Base-by-base conservation (phyloP, 2,113 vertebrate genomes). In the Holacanthus passer region DNA sequence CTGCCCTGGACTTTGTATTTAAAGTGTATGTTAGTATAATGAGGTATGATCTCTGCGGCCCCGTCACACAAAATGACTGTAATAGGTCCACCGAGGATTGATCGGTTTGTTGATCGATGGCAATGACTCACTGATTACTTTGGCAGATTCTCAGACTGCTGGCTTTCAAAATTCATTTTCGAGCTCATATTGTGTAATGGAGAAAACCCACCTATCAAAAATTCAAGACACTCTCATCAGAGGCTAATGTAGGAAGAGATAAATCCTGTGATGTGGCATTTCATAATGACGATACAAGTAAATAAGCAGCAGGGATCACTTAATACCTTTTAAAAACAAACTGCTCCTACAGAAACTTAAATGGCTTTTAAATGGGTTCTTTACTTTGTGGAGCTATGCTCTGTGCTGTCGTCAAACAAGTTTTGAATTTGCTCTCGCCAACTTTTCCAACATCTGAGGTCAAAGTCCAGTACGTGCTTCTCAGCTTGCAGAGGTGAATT, bases 401-500 rank as follows among this genome's bases (percentile, higher is more conserved):
- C 64, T 55, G 22, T 55, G 37, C 32, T 73, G 39, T 20, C 32
- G 5, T 60, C 24, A 66, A 72, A 71, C 71, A 83, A 86, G 76
- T 84, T 89, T 60, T 63, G 60, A 79, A 87, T 88, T 89, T 81
- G 69, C 76, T 90, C 66, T 69, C 39, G 0, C 14, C 69, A 83
- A 87, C 88, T 87, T 77, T 70, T 58, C 35, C 24, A 65, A 63
- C 68, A 78, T 41, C 37, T 9, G 22, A 76, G 86, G 83, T 91
- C 81, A 82, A 78, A 84, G 87, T 77, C 79, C 77, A 76, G 39
- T 67, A 52, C 53, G 77, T 87, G 83, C 69, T 72, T 80, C 60
- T 87, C 65, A 53, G 64, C 79, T 79, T 52, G 85, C 56, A 70
- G 77, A 69, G 82, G 83, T 86, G 82, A 85, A 65, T 84, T 89